A percentile compares a stretch with the other conserved stretches of the same genome.
Conservation (phyloP, 2,113 vertebrate species). For the Pterocles gutturalis region DNA sequence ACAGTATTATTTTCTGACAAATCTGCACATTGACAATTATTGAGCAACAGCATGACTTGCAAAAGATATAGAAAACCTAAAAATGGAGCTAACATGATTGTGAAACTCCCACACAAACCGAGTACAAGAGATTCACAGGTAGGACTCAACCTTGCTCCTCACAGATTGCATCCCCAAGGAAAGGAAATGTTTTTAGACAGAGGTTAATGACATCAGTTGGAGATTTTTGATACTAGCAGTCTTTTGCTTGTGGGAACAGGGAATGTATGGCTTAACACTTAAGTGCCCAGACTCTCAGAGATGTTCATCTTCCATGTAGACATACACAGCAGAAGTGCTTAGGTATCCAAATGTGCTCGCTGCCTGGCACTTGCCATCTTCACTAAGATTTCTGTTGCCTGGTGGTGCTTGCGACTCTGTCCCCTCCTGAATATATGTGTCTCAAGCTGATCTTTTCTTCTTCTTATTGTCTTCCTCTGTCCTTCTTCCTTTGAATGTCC, state of each 20-base stretch:
- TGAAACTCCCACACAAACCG: constrained; percentile 39
- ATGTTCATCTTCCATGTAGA: background rate
- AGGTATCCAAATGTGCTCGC: background rate
- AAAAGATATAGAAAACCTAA: constrained; percentile 39
- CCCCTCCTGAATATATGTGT: background rate
- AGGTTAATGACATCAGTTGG: background rate
- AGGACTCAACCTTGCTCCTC: background rate
- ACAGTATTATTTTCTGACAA: constrained; percentile 56
- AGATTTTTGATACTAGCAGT: background rate
- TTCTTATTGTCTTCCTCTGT: background rate
- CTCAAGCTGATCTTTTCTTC: background rate
- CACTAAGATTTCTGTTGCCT: background rate
- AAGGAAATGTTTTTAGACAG: background rate
- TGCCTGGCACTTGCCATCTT: background rate
- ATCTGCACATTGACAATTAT: background rate
- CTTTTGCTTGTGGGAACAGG: background rate
- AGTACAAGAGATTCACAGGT: background rate
- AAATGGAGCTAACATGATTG: constrained; percentile 28
- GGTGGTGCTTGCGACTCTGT: background rate
- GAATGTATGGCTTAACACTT: background rate
- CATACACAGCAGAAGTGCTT: background rate
- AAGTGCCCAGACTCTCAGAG: background rate
- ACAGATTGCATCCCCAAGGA: background rate
- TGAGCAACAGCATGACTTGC: constrained; percentile 23
- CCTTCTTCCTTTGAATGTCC: background rate